A percentile compares a stretch with the other conserved stretches of the same genome.
Conservation (phyloP, 2,113 vertebrate genomes). For the Brienomyrus longianalis region DNA sequence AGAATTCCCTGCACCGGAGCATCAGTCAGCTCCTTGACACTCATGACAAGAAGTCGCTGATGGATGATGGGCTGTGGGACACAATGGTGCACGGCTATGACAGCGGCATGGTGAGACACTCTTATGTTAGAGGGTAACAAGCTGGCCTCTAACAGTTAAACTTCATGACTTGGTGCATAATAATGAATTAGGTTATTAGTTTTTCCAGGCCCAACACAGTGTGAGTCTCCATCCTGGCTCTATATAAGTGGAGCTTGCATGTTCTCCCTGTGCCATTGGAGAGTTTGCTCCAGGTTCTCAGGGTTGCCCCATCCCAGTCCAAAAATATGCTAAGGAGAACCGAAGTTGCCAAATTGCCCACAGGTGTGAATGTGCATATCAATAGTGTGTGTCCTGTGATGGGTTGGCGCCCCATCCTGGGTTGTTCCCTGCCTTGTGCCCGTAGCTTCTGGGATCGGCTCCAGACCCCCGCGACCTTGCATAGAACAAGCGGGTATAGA, state of each 20-base stretch:
- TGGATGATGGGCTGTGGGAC: conserved; percentile 68
- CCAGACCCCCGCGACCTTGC: not conserved
- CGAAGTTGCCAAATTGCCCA: not conserved
- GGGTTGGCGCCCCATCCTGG: not conserved
- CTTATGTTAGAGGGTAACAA: not conserved
- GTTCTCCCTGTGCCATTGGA: not conserved
- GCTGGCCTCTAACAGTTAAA: not conserved
- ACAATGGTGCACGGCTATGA: conserved; percentile 74
- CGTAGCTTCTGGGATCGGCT: not conserved
- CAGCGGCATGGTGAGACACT: conserved; percentile 73
- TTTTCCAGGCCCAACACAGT: not conserved
- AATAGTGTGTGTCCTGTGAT: not conserved
- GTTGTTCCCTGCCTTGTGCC: not conserved
- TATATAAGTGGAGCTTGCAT: not conserved
- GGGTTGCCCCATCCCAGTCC: not conserved
- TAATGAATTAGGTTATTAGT: not conserved
- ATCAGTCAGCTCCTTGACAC: conserved; percentile 76
- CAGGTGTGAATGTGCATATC: not conserved
- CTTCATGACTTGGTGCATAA: not conserved
- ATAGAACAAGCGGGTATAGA: not conserved
- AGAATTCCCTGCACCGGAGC: conserved; percentile 74
- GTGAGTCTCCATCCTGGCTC: not conserved
- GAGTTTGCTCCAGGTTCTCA: not conserved
- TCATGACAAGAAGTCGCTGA: conserved; percentile 67
- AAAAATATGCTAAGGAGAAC: not conserved